phyloP scores from a whole-genome alignment of 2,797 vertebrate genomes.

The Thamnophis elegans region DNA sequence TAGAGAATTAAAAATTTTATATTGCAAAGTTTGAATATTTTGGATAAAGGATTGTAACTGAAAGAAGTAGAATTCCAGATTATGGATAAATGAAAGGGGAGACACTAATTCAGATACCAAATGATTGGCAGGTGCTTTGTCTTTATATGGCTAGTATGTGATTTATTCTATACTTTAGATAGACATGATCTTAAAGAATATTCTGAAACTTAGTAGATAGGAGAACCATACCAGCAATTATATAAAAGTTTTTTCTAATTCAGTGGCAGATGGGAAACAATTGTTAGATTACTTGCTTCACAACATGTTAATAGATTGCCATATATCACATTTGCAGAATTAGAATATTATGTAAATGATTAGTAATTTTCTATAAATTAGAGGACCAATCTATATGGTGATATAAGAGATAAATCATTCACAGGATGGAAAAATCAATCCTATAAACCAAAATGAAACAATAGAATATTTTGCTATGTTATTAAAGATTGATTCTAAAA shows the following conservation, averaged over 20 bases:
- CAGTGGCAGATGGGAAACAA: conserved; percentile 13
- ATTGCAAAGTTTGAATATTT: not conserved
- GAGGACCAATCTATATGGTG: not conserved
- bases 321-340: conserved; percentile 12
- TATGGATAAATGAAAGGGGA: not conserved
- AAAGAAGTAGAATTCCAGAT: not conserved
- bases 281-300: conserved; percentile 1
- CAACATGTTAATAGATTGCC: conserved; percentile 9
- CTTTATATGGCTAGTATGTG: not conserved
- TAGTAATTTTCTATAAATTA: not conserved
- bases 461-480: not conserved
- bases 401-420: not conserved
- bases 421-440: not conserved
- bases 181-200: not conserved
- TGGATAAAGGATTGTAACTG: not conserved
- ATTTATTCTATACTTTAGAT: not conserved
- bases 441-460: not conserved
- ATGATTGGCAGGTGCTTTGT: not conserved
- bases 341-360: conserved; percentile 10
- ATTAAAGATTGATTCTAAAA: not conserved
- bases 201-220: conserved; percentile 1
- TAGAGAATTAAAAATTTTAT: not conserved
- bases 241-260: not conserved
- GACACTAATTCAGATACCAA: not conserved
- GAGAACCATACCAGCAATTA: not conserved